A percentile compares a stretch with the other conserved stretches of the same genome.
Evolutionary conservation across 2,888 invertebrate species (phyloP).

Genomic region (Byasa hedistus): DNA sequence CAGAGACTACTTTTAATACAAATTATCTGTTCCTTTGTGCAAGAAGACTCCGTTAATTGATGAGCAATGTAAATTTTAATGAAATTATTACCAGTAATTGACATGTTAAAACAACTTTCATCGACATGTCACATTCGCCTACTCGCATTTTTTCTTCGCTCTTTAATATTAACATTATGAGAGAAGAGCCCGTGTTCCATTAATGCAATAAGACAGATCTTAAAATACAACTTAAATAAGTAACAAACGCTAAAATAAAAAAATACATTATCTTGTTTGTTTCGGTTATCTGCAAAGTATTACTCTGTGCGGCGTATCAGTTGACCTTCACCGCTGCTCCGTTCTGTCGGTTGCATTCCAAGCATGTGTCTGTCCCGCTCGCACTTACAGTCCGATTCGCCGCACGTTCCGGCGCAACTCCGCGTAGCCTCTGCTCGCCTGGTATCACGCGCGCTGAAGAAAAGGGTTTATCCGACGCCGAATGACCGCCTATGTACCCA

Average conservation of each 20-base stretch:
- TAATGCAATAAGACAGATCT: too few species aligned
- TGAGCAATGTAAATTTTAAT: not conserved
- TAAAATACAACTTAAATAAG: not conserved
- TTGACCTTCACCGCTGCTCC: slow-evolving; percentile 72
- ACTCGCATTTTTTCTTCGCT: too few species aligned
- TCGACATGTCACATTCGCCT: too few species aligned
- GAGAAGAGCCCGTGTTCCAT: too few species aligned
- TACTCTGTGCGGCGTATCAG: slow-evolving; percentile 66
- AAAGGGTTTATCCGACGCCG: slow-evolving; percentile 80
- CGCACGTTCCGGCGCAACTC: slow-evolving; percentile 55
- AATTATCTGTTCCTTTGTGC: not conserved
- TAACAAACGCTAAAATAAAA: not conserved
- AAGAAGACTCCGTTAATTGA: not conserved
- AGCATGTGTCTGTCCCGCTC: slow-evolving; percentile 58
- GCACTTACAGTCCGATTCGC: slow-evolving; percentile 45
- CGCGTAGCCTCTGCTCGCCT: slow-evolving; percentile 63
- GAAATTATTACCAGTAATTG: not conserved
- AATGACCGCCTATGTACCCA: slow-evolving; percentile 56
- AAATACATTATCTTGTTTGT: not conserved
- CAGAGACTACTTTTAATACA: not conserved
- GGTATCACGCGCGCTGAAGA: slow-evolving; percentile 80
- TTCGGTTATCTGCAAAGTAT: slow-evolving; percentile 34
- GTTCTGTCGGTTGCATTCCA: slow-evolving; percentile 67
- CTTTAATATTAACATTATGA: too few species aligned
- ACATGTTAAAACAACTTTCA: too few species aligned